A percentile compares a stretch with the other conserved stretches of the same genome.
Evolutionary conservation across 2,888 invertebrate genomes (phyloP).

Genomic region (Portevinia maculata): DNA sequence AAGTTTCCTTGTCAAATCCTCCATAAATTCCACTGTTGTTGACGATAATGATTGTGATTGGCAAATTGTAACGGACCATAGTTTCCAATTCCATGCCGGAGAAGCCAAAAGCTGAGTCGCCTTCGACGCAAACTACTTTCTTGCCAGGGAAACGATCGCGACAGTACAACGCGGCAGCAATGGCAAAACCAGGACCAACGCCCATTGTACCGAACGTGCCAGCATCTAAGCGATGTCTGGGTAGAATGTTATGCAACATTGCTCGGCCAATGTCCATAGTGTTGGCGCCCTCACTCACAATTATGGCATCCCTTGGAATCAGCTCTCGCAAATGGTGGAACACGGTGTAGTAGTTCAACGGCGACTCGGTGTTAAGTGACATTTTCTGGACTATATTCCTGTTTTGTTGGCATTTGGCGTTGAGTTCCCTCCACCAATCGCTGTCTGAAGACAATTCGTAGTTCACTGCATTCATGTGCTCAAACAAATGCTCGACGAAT

Average conservation of each 20-base stretch:
- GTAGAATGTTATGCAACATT: conserved; percentile 91
- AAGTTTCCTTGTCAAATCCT: conserved; percentile 91
- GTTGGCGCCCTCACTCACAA: conserved; percentile 98
- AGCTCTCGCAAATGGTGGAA: conserved; percentile 91
- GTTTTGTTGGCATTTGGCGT: conserved; percentile 89
- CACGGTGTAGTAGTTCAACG: conserved; percentile 97
- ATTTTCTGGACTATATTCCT: conserved; percentile 87
- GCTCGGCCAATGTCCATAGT: conserved; percentile 99
- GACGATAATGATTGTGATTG: conserved; percentile 94
- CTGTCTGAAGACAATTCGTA: conserved; percentile 85
- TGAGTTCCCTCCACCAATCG: conserved; percentile 91
- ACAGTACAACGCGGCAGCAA: conserved; percentile 96
- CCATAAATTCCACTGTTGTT: conserved; percentile 98
- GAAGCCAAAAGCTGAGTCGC: conserved; percentile 99
- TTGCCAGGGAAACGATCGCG: conserved; percentile 91
- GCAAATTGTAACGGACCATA: conserved; percentile 95
- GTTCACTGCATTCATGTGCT: conserved; percentile 85
- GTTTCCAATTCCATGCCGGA: conserved; percentile 99
- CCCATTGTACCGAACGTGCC: conserved; percentile 99
- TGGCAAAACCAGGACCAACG: conserved; percentile 95
- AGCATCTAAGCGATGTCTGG: conserved; percentile 95
- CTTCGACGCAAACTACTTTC: conserved; percentile 95
- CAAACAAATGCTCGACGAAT: conserved; percentile 86
- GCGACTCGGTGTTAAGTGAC: conserved; percentile 88
- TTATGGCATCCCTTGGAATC: conserved; percentile 92